Evolutionary conservation across 2,888 invertebrate genomes (phyloP).

Genomic region (Dolichomitus sp.): DNA sequence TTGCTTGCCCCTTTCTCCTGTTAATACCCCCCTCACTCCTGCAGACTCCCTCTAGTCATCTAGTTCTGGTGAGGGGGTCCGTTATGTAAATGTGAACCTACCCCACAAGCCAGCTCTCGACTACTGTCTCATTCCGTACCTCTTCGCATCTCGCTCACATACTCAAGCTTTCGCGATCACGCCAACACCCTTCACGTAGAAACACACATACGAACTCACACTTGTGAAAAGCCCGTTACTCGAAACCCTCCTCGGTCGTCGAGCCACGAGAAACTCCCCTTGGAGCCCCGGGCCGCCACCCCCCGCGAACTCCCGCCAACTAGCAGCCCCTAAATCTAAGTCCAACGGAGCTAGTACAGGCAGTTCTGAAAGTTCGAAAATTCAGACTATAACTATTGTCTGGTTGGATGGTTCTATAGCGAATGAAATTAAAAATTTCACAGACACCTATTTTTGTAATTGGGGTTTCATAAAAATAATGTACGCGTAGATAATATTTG

Average conservation of each 20-base stretch:
- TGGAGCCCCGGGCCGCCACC: constrained; percentile 76
- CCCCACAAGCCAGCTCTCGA: constrained; percentile 74
- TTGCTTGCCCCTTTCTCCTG: constrained; percentile 84
- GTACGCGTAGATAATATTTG: too few species aligned
- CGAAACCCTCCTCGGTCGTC: constrained; percentile 65
- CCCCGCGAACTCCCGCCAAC: constrained; percentile 84
- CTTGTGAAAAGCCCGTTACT: constrained; percentile 64
- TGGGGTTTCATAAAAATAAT: too few species aligned
- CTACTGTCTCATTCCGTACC: constrained; percentile 65
- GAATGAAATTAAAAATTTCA: not conserved
- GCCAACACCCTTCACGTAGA: constrained; percentile 25
- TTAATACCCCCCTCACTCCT: constrained; percentile 82
- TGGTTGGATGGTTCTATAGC: not conserved
- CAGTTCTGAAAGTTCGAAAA: constrained; percentile 77
- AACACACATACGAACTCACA: constrained; percentile 39
- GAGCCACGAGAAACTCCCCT: constrained; percentile 71
- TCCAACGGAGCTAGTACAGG: constrained; percentile 83
- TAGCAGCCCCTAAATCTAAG: constrained; percentile 86
- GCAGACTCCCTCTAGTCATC: constrained; percentile 83
- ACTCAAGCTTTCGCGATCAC: constrained; percentile 54
- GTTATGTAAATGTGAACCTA: constrained; percentile 86
- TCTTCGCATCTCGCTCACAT: constrained; percentile 70
- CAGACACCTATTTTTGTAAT: not conserved
- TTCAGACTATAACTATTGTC: constrained; percentile 44
- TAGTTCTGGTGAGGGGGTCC: constrained; percentile 85